Conservation (phyloP, 1,140 invertebrate species). For the Pachyrhynchus sulphureomaculatus region DNA sequence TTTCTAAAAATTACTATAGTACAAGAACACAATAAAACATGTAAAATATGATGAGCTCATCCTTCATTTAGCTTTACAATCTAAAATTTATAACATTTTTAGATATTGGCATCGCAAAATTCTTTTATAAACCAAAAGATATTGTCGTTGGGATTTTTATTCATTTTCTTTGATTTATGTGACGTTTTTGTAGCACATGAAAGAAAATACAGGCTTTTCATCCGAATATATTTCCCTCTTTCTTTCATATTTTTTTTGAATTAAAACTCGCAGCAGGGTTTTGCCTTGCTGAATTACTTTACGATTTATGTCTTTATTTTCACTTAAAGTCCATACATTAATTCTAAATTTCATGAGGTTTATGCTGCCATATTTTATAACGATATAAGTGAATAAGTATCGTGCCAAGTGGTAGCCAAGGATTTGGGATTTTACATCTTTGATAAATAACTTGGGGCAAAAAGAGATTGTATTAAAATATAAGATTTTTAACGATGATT, state of each 20-base stretch:
- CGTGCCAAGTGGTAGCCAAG: background rate
- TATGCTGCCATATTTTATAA: conserved; percentile 4
- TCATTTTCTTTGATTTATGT: no score
- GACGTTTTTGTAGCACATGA: no score
- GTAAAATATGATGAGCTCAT: no score
- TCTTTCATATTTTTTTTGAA: conserved; percentile 13
- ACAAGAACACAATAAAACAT: no score
- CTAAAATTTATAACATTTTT: no score
- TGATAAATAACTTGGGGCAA: background rate
- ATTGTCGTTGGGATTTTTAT: no score
- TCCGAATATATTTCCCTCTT: conserved; percentile 13
- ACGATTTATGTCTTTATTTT: conserved; percentile 25
- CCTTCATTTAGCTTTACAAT: no score
- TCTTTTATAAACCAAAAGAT: no score
- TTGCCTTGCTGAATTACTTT: conserved; percentile 16
- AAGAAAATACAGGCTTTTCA: background rate
- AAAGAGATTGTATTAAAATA: no score
- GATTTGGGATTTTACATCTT: background rate
- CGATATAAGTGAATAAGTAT: background rate
- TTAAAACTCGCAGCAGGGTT: conserved; percentile 22
- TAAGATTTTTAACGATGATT: no score
- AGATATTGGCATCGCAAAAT: no score
- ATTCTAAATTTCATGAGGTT: conserved; percentile 11
- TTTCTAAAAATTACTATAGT: no score
- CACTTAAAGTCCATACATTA: conserved; percentile 7